A percentile compares a stretch with the other conserved stretches of the same genome.
These are phyloP conservation scores for Coelopa pilipes DNA, from an alignment of 2,888 invertebrate species.

Conservation along the genomic window DNA sequence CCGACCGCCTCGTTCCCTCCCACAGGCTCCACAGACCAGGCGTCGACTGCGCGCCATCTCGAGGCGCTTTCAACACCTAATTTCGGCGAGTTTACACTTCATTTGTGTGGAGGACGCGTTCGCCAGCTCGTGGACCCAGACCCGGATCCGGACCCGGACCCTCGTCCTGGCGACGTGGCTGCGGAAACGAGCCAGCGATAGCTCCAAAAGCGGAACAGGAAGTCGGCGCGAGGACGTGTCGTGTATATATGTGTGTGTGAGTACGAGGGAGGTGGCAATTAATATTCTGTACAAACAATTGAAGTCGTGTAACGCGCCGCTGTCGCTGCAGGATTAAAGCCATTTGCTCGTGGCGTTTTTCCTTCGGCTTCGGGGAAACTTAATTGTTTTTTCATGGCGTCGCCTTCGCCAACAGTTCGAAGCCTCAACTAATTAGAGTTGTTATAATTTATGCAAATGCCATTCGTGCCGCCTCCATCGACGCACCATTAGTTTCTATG, in stretches of 20 bases:
- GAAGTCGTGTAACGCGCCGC: constrained; percentile 17
- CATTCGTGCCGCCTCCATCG: too few relatives aligned
- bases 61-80: constrained; percentile 19
- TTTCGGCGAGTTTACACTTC: constrained; percentile 30
- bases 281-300: constrained; percentile 24
- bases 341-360: background rate
- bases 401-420: background rate
- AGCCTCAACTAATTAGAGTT: background rate
- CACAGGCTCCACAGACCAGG: background rate
- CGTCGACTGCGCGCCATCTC: background rate
- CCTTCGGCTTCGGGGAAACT: background rate
- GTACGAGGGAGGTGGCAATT: background rate
- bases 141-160: background rate
- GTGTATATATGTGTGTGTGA: background rate
- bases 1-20: background rate
- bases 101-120: constrained; percentile 3
- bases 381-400: constrained; percentile 11
- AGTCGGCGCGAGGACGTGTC: constrained; percentile 14
- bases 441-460: background rate
- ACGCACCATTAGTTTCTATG: too few relatives aligned
- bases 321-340: constrained; percentile 20
- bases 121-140: background rate
- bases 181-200: constrained; percentile 19
- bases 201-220: constrained; percentile 14
- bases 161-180: background rate